A percentile compares a stretch with the other conserved stretches of the same genome.
Evolutionary conservation across 2,888 invertebrate genomes (phyloP).

Genomic region (Ophion costatus): DNA sequence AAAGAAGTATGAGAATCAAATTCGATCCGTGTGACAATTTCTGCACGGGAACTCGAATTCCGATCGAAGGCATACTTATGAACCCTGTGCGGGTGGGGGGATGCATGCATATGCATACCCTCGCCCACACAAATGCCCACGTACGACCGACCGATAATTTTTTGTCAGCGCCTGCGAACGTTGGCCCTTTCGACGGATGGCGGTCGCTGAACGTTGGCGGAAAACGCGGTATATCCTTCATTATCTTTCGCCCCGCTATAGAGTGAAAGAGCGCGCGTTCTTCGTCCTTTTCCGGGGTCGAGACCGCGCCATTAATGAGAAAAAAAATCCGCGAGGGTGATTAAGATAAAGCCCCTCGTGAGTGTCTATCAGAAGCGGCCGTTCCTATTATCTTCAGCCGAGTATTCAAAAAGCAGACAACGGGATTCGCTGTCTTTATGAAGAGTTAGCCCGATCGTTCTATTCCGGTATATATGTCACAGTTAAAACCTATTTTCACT

Average conservation of each 20-base stretch:
- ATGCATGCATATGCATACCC: not conserved
- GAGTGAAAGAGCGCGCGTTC: constrained; percentile 11
- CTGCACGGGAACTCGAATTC: not conserved
- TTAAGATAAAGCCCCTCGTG: constrained; percentile 53
- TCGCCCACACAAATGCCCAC: not conserved
- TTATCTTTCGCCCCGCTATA: constrained; percentile 40
- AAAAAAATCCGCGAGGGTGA: constrained; percentile 34
- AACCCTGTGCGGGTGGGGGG: no score
- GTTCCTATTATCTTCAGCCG: constrained; percentile 13
- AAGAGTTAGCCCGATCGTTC: not conserved
- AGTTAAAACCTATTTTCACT: not conserved
- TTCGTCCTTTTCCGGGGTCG: not conserved
- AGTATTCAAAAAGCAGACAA: not conserved
- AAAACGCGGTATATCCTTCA: constrained; percentile 32
- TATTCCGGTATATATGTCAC: not conserved
- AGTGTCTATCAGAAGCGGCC: constrained; percentile 6
- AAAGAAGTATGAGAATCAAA: no score
- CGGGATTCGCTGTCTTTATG: not conserved
- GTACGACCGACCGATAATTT: not conserved
- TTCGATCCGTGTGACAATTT: no score
- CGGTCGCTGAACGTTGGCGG: no score
- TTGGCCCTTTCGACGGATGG: not conserved
- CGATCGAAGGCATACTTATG: not conserved
- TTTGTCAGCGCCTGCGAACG: constrained; percentile 8
- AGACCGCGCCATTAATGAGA: constrained; percentile 1